A percentile compares a stretch with the other conserved stretches of the same genome.
Conservation (phyloP, 2,797 vertebrate genomes). For the Halcyon smyrnensis region DNA sequence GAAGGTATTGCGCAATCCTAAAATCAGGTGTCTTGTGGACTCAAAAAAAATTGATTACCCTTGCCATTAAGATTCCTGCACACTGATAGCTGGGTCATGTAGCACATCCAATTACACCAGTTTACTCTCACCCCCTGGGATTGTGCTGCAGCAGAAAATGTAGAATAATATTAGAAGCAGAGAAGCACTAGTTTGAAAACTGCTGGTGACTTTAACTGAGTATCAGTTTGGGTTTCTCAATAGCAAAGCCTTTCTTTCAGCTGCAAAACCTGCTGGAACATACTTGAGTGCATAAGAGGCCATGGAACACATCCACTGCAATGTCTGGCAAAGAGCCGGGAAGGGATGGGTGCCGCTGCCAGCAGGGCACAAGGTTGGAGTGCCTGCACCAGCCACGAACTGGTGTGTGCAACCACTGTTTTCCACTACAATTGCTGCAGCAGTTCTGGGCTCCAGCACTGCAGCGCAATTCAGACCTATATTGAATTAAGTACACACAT, state of each 20-base stretch:
- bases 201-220: not conserved
- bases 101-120: not conserved
- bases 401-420: not conserved
- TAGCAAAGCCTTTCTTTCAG: not conserved
- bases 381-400: not conserved
- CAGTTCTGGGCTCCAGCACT: constrained; percentile 25
- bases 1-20: not conserved
- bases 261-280: not conserved
- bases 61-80: not conserved
- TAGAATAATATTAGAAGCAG: not conserved
- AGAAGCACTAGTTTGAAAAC: not conserved
- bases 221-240: not conserved
- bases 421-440: constrained; percentile 39
- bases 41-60: not conserved
- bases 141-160: not conserved
- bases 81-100: not conserved
- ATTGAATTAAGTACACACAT: constrained; percentile 52
- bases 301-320: not conserved
- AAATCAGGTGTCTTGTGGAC: not conserved
- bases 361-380: not conserved
- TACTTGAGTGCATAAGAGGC: not conserved
- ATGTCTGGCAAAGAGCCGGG: not conserved
- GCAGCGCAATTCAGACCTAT: constrained; percentile 12
- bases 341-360: not conserved
- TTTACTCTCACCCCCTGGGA: not conserved